phyloP scores from a whole-genome alignment of 2,888 invertebrate species.

The Sympetrum striolatum region DNA sequence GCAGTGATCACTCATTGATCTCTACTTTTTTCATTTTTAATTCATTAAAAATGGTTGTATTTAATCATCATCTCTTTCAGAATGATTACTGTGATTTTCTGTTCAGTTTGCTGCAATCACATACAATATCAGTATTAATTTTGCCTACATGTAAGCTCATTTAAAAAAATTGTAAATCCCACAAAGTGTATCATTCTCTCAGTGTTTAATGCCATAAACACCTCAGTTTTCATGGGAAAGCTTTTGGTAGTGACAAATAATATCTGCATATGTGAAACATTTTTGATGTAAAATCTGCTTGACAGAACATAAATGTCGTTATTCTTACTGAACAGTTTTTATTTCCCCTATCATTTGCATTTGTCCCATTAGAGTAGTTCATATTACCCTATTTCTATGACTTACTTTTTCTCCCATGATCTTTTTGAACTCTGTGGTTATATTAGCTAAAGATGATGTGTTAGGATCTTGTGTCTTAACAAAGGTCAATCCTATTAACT shows the following conservation, averaged over 20 bases:
- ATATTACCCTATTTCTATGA: too few relatives aligned
- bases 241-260: conserved; percentile 31
- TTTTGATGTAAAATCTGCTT: conserved; percentile 43
- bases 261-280: conserved; percentile 33
- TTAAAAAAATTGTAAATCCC: conserved; percentile 19
- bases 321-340: background rate
- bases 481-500: too few relatives aligned
- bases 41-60: background rate
- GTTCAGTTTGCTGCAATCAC: conserved; percentile 4
- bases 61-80: background rate
- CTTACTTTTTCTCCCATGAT: too few relatives aligned
- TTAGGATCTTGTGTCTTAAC: too few relatives aligned
- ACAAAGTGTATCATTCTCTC: conserved; percentile 32
- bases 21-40: background rate
- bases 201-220: conserved; percentile 33
- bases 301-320: conserved; percentile 43
- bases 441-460: too few relatives aligned
- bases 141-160: background rate
- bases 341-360: too few relatives aligned
- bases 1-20: background rate
- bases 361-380: too few relatives aligned
- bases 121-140: conserved; percentile 24
- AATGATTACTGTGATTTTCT: background rate
- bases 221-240: conserved; percentile 41
- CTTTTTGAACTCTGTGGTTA: too few relatives aligned